Percentiles rank a stretch among this genome's conserved stretches.
These are phyloP conservation scores for Oscheius sp. DNA, from an alignment of 2,888 invertebrate species.

Conservation along the genomic window DNA sequence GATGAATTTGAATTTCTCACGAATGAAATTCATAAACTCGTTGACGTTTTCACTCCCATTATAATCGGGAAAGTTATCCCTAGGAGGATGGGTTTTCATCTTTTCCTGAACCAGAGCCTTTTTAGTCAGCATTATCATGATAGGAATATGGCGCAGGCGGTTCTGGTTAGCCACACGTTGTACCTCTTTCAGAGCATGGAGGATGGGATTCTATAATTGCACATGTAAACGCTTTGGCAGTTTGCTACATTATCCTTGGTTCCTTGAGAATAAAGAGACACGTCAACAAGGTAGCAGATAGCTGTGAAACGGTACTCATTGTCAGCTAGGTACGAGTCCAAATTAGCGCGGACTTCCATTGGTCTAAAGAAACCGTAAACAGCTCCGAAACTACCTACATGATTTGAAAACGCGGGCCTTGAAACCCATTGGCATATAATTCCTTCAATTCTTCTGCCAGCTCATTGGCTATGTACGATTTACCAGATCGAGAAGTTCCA, in stretches of 20 bases:
- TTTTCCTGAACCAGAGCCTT: not conserved
- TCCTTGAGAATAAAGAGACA: not conserved
- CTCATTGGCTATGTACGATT: not conserved
- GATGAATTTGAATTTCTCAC: not conserved
- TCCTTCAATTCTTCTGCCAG: not conserved
- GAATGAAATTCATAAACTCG: constrained; percentile 4
- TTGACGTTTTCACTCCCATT: not conserved
- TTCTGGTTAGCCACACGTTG: not conserved
- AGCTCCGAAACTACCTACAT: not conserved
- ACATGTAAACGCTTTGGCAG: not conserved
- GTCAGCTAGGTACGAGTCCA: not conserved
- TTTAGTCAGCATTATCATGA: not conserved
- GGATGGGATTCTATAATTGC: not conserved
- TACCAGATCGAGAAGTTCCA: not conserved
- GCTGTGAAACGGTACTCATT: constrained; percentile 21
- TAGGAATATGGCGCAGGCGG: not conserved
- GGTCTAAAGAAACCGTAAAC: not conserved
- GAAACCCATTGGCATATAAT: not conserved
- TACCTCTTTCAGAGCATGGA: not conserved
- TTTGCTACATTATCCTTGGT: not conserved
- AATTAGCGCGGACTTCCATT: not conserved
- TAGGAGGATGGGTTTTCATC: not conserved
- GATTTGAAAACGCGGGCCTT: not conserved
- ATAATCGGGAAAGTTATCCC: constrained; percentile 13
- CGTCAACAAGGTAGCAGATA: not conserved